Evolutionary conservation across 2,113 vertebrate species (phyloP).

Genomic region (Megaleporinus macrocephalus): DNA sequence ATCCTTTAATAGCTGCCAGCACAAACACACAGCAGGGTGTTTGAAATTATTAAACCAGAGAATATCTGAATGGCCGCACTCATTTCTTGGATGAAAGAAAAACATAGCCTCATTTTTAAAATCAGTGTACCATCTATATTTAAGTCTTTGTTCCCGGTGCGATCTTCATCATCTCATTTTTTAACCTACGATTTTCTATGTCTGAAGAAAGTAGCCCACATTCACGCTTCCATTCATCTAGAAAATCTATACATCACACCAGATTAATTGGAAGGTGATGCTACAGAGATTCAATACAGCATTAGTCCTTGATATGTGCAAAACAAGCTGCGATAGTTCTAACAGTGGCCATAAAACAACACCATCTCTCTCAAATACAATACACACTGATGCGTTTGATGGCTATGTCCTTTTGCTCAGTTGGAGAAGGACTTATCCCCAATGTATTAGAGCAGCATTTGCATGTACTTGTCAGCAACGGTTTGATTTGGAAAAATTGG

Average conservation of each 20-base stretch:
- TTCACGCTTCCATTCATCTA: neutral
- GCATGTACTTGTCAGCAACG: constrained; percentile 20
- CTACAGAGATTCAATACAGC: neutral
- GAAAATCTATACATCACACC: constrained; percentile 7
- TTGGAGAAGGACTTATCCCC: constrained; percentile 35
- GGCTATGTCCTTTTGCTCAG: constrained; percentile 8
- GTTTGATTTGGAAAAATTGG: constrained; percentile 42
- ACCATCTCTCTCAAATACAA: neutral
- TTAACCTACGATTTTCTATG: neutral
- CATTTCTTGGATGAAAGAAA: neutral
- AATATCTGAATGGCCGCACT: neutral
- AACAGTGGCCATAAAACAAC: constrained; percentile 37
- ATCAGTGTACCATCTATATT: neutral
- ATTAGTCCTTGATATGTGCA: constrained; percentile 7
- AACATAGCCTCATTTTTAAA: neutral
- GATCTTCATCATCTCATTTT: neutral
- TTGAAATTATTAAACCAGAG: constrained; percentile 36
- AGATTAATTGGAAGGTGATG: constrained; percentile 3
- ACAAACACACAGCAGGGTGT: neutral
- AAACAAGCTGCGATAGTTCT: constrained; percentile 35
- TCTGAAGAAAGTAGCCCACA: neutral
- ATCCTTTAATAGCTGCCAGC: constrained; percentile 18
- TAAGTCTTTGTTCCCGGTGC: neutral
- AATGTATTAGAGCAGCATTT: constrained; percentile 46
- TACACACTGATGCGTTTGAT: constrained; percentile 30